Evolutionary conservation across 2,888 invertebrate genomes (phyloP), one percentile per base, ranked within the genome.

Genomic region (Erebia palarica): DNA sequence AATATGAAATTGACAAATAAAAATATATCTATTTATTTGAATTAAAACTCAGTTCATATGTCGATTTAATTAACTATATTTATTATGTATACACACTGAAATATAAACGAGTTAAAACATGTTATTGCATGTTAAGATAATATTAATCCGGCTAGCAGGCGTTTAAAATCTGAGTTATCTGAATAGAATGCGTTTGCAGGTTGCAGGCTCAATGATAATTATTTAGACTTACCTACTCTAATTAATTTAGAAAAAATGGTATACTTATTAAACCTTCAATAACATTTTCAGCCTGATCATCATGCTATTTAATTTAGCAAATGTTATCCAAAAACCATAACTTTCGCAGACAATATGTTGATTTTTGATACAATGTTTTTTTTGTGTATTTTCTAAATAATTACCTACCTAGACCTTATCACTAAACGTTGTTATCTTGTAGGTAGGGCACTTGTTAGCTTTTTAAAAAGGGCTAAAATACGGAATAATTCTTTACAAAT

Each of bases 401-500:
- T 51, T 51, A 53, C 53, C 13, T 49, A 49, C 11, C 27, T 53
- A 53, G 53, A 65, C 2, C 27, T 57, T 14, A 21, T 13, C 14
- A 16, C 3, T 13, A 51, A 64, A 27, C n/a, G 27, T 64, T 64
- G 51, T 65, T 13, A 16, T 60, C 36, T 36, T 7, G 7, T 36
- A 36, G 36, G 60, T 53, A 65, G 36, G 51, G 51, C 51, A 27
- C 13, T 49, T 63, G 14, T 7, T 27, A 14, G n/a, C 64, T 64
- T 64, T 61, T 27, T 14, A 7, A 51, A 36, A 64, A n/a, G 44
- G 36, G 21, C 18, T 51, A 21, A 18, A 13, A 21, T 5, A 59
- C 57, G n/a, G 55, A 36, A 59, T 44, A 44, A 47, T 18, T 57
- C 65, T n/a, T 27, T 59, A 58, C 58, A 49, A 21, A 49, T 27